These are phyloP conservation scores for Mormyrus iriodes DNA, from an alignment of 2,113 vertebrate species.

Conservation along the genomic window DNA sequence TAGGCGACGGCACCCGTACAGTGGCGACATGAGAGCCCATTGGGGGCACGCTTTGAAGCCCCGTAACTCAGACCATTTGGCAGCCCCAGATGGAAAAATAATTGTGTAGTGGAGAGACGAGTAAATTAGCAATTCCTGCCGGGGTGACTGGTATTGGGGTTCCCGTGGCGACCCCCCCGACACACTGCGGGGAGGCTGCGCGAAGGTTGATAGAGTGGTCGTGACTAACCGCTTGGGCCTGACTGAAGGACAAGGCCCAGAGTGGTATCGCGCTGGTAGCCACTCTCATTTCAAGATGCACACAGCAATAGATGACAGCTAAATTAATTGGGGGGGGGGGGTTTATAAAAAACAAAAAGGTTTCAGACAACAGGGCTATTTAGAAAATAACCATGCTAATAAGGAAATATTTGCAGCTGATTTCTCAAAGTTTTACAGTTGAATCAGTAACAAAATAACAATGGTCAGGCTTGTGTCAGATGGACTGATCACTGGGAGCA, in stretches of 20 bases:
- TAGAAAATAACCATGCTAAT: neutral
- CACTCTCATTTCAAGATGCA: neutral
- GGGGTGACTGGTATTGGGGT: constrained; percentile 42
- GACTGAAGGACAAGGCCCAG: neutral
- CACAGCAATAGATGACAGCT: neutral
- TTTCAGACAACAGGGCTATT: constrained; percentile 1
- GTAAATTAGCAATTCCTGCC: constrained; percentile 51
- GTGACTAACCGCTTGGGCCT: neutral
- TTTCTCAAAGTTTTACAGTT: neutral
- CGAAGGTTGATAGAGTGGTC: constrained; percentile 1
- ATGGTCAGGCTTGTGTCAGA: neutral
- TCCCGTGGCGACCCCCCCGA: constrained; percentile 28
- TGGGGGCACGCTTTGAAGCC: constrained; percentile 21
- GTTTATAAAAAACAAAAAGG: neutral
- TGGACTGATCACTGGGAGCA: neutral
- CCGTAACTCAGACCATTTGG: constrained; percentile 39
- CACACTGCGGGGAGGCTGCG: constrained; percentile 21
- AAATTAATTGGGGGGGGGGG: neutral
- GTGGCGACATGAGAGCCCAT: constrained; percentile 8
- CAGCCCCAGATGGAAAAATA: constrained; percentile 45
- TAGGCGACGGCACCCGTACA: constrained; percentile 42
- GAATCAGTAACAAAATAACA: neutral
- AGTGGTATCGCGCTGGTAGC: neutral
- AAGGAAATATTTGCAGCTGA: neutral
- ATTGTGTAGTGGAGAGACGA: constrained; percentile 50